phyloP scores from a whole-genome alignment of 2,113 vertebrate species.

The Uria aalge region DNA sequence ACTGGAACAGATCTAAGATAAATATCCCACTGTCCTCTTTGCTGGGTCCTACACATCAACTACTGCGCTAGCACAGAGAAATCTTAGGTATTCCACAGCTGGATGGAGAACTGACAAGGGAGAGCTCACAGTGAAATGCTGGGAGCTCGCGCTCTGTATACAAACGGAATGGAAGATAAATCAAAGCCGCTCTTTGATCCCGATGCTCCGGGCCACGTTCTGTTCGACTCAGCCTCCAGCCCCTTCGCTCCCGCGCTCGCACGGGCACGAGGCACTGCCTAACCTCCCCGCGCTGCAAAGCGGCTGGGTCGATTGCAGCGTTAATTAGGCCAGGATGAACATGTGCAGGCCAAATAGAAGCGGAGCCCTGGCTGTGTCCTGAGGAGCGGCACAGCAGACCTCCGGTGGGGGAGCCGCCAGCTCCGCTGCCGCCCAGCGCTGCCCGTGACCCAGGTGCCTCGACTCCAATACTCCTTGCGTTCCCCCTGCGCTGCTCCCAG shows the following conservation, averaged over 20 bases:
- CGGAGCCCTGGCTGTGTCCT: background rate
- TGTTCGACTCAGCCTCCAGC: background rate
- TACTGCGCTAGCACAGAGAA: background rate
- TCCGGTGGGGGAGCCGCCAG: background rate
- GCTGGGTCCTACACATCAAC: background rate
- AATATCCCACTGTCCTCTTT: background rate
- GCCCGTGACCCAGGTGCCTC: background rate
- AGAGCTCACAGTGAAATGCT: background rate
- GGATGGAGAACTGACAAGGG: background rate
- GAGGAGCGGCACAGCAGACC: background rate
- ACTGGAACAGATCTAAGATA: conserved; percentile 12
- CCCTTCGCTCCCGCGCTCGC: background rate
- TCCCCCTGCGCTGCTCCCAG: background rate
- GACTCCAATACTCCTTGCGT: background rate
- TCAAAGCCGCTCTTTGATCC: background rate
- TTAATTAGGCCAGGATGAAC: background rate
- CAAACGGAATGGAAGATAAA: background rate
- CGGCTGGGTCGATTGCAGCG: fast-evolving
- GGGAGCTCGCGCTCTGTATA: fast-evolving
- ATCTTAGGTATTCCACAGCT: background rate
- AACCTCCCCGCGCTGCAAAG: background rate
- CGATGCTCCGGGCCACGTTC: fast-evolving
- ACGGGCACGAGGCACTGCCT: background rate
- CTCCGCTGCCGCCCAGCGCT: background rate
- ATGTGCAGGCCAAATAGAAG: background rate